Percentiles rank a stretch among this genome's conserved stretches.
Conservation (phyloP, 2,113 vertebrate species). For the Podarcis cretensis region DNA sequence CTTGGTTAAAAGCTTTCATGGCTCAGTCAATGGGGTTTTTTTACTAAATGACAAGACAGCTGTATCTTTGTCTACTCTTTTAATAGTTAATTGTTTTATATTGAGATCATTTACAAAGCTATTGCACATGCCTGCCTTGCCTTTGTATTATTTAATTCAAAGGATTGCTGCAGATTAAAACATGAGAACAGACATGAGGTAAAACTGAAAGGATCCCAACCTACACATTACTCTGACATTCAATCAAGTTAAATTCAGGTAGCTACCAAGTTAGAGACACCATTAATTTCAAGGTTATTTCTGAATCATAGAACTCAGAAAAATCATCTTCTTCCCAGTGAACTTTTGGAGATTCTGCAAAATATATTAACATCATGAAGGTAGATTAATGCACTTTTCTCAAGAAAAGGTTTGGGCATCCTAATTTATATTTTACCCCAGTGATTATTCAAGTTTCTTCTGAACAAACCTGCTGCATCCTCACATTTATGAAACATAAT, state of each 20-base stretch:
- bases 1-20: constrained; percentile 7
- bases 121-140: constrained; percentile 17
- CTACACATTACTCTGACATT: constrained; percentile 8
- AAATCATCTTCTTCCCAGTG: not conserved
- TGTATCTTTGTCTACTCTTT: not conserved
- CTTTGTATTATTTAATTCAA: constrained; percentile 19
- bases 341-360: constrained; percentile 2
- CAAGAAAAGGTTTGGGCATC: not conserved
- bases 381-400: constrained; percentile 14
- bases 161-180: not conserved
- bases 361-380: not conserved
- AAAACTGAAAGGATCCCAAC: not conserved
- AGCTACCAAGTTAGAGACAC: not conserved
- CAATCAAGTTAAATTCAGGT: constrained; percentile 6
- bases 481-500: constrained; percentile 24
- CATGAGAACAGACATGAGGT: not conserved
- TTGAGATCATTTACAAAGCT: constrained; percentile 25
- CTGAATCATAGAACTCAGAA: not conserved
- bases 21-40: not conserved
- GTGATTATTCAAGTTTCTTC: constrained; percentile 32
- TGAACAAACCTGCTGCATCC: constrained; percentile 8
- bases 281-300: not conserved
- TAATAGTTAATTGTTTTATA: not conserved
- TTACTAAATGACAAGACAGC: not conserved
- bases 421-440: not conserved